These are phyloP conservation scores for Drosophila nannoptera DNA, from an alignment of 1,140 invertebrate species.

Conservation along the genomic window DNA sequence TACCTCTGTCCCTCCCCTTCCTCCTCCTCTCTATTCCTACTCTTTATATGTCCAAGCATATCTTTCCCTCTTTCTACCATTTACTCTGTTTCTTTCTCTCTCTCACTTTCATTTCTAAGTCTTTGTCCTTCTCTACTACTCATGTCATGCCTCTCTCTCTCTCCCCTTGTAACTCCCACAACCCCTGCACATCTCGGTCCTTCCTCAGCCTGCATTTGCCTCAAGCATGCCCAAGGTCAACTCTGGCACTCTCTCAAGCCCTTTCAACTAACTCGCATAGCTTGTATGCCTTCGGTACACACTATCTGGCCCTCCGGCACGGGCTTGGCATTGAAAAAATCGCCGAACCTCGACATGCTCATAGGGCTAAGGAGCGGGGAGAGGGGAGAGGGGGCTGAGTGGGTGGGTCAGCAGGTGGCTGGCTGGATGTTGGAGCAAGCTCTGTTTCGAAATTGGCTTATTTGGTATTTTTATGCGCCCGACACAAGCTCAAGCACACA, in stretches of 20 bases:
- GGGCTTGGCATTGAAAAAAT: slow-evolving; percentile 38
- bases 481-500: slow-evolving; percentile 17
- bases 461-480: slow-evolving; percentile 69
- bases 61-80: not conserved
- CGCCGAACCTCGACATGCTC: slow-evolving; percentile 19
- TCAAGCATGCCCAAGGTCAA: not conserved
- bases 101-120: not conserved
- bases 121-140: not conserved
- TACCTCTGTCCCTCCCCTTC: not conserved
- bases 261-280: not conserved
- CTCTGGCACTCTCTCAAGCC: not conserved
- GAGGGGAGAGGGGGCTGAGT: not conserved
- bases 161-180: not conserved
- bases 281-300: not conserved
- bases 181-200: not conserved
- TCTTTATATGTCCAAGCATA: not conserved
- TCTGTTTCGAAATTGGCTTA: slow-evolving; percentile 73
- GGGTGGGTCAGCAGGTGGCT: not conserved
- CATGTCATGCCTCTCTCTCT: not conserved
- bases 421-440: slow-evolving; percentile 53
- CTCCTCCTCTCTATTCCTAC: not conserved
- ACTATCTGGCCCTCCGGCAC: not conserved
- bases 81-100: not conserved
- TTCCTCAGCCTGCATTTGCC: not conserved
- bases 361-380: not conserved